Base-by-base conservation (phyloP, 2,797 vertebrate genomes). In the Sus cebifrons region DNA sequence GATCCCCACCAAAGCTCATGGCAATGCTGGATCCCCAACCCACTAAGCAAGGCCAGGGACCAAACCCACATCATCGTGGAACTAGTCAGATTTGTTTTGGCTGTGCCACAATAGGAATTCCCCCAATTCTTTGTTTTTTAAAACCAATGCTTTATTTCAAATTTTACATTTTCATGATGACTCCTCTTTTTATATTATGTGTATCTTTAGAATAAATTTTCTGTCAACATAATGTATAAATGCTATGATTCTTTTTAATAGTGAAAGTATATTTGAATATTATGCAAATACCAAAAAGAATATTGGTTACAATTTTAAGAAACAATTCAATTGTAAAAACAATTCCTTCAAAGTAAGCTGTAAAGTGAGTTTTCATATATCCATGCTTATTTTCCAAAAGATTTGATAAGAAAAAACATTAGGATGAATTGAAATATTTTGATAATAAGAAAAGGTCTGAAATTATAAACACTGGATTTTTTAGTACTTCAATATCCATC, bases 131-230 rank as follows among this genome's bases (percentile, higher is more conserved):
- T 73, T 77, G 32, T 58, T 56, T 83, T 96, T 49, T 32, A 86
- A 71, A 86, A 89, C 16, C 52, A 88, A 89, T 20, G 11, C 25
- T 89, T 94, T 40, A 91, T 88, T 92, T 96, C 25, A 88, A 91
- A 96, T 95, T 94, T 94, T 75, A 13, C 74, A 65, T 54, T 86
- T 89, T 91, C 32, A 82, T 11, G 16, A 56, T 91, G 29, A 87
- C 16, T 83, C 17, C 56, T 94, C 65, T 96, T 86, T 88, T 89
- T 77, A 62, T 64, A 93, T 77, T 73, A 89, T 44, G 25, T 75
- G 16, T 89, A 60, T 25, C 54, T 96, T 1, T 70, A 21, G 29
- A 92, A 87, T 93, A 92, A 79, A 81, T 86, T 68, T 82, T n/a
- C 65, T 86, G 75, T 52, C 52, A 91, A 89, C 18, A 91, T 93